Base-by-base conservation (phyloP, 2,888 invertebrate genomes). In the Sepioteuthis lessoniana region DNA sequence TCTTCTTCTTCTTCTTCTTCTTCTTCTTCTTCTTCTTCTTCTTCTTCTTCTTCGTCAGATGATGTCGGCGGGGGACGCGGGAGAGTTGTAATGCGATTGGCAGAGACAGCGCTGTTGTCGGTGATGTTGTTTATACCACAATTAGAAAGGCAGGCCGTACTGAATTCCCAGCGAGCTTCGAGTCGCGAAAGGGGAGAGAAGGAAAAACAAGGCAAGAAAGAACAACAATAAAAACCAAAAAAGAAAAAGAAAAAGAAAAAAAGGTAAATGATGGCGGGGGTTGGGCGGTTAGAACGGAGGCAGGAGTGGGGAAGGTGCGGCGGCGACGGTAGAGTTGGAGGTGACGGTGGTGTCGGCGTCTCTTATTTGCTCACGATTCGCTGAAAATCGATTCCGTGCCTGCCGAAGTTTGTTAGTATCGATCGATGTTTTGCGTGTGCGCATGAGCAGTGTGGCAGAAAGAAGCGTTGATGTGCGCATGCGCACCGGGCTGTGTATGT, bases 331-430 rank as follows among this genome's bases (percentile, higher is more conserved):
- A n/a, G n/a, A 76, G 76, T 31, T 76, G 76, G 76, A 31, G 76
- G 31, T 76, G 76, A n/a, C 31, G 76, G 31, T 5, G 5, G n/a
- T n/a, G 76, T 31, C 76, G 76, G 76, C 76, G 76, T 76, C 76
- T 76, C 76, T 76, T 76, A 76, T 76, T 76, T 76, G 76, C 76
- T 76, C 76, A 76, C 76, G 76, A 76, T 76, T 76, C 76, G 76
- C 76, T 76, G 76, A 76, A 76, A 76, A 76, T 76, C 76, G 76
- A 76, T 76, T 76, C 76, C 76, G 76, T 76, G 76, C 76, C 76
- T n/a, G 76, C 76, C 76, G 76, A 76, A 76, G 76, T 76, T 76
- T 31, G 76, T 76, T 76, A 76, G 76, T 76, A 76, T 76, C 76
- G 76, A 76, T 76, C 76, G 76, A 76, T 31, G 31, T 31, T 76